phyloP scores from a whole-genome alignment of 2,113 vertebrate genomes.

The Panthera leo region DNA sequence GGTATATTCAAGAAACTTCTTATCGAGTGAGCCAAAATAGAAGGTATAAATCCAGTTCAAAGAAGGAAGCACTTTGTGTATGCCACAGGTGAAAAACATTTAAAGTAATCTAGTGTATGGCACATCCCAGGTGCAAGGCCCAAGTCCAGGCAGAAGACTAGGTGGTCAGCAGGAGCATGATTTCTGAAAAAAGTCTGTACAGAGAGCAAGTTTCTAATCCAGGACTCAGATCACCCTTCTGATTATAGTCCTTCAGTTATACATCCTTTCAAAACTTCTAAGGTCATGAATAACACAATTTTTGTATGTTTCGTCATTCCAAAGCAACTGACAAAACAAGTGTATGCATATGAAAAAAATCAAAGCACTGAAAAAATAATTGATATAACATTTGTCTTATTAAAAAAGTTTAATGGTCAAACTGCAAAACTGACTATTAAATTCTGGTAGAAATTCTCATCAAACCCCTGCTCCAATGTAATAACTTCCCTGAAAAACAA shows the following conservation, averaged over 20 bases:
- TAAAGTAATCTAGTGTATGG: not conserved
- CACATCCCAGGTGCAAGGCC: not conserved
- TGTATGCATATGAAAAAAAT: conserved; percentile 28
- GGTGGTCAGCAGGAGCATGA: not conserved
- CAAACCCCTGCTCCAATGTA: not conserved
- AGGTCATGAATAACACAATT: not conserved
- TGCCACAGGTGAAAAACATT: not conserved
- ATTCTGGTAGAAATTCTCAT: not conserved
- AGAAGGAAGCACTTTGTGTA: not conserved
- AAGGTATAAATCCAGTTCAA: not conserved
- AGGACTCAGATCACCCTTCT: not conserved
- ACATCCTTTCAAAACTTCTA: not conserved
- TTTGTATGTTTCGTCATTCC: not conserved
- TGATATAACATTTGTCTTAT: not conserved
- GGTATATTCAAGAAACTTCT: not conserved
- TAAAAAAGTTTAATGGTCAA: not conserved
- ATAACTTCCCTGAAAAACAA: conserved; percentile 7
- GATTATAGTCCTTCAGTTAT: not conserved
- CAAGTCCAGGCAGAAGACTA: not conserved
- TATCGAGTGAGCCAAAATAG: not conserved
- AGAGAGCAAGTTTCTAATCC: not conserved
- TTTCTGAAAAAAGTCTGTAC: not conserved
- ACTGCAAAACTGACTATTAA: not conserved
- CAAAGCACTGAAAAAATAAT: not conserved
- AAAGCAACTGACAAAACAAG: conserved; percentile 16